Evolutionary conservation across 2,797 vertebrate genomes (phyloP), one percentile per base, ranked within the genome.

Genomic region (Myotis findleyi): DNA sequence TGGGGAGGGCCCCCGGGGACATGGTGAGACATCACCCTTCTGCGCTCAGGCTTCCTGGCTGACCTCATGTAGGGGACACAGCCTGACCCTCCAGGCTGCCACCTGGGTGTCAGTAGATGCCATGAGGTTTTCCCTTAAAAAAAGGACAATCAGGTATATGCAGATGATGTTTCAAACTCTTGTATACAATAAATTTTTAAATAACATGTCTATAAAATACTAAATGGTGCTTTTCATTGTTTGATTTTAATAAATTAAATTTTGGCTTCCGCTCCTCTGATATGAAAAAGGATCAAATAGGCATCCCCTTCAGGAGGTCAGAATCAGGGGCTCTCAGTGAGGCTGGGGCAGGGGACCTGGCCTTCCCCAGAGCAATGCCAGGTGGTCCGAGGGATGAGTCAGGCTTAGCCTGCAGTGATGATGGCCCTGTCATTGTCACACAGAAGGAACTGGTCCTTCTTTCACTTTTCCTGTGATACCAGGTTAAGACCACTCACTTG

Each of bases 11-110:
- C 1, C 33, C 33, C 0, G 1, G 44, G 2, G 5, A 6, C 33
- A 0, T 0, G 0, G 4, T 1, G 14, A n/a, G 12, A 33, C 66
- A 3, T 9, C 3, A 6, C 53, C 3, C 12, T 64, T 23, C 3
- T 1, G 2, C 9, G 0, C 20, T 1, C 0, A 0, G 75, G 17
- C 47, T 10, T 4, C 77, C 20, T 0, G n/a, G n/a, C 49, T 5
- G 3, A 12, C 10, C 20, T 6, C 25, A 0, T 12, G 1, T 20
- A 0, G 23, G 2, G 51, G 49, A 7, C 53, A 3, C 2, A 1
- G 38, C 49, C 53, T n/a, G n/a, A 51, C 10, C 49, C 27, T 9
- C 33, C 47, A 13, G 62, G 44, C 33, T 25, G 33, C 8, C n/a
- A 33, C 5, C 0, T 3, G 25, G n/a, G 20, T 2, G 8, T 53